Base-by-base conservation (phyloP, 1,140 invertebrate species). In the Eurosta solidaginis region DNA sequence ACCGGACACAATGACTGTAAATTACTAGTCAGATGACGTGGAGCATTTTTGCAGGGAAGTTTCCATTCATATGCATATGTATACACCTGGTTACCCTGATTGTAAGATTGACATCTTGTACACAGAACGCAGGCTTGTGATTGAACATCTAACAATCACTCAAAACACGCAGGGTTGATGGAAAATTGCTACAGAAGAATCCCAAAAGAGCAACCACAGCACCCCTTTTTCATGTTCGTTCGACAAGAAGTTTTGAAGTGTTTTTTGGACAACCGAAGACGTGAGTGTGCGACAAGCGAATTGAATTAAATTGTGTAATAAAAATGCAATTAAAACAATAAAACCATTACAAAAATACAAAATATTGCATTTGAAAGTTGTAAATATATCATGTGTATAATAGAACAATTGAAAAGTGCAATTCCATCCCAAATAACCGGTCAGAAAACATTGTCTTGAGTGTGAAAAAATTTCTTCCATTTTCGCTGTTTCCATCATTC, bases 201-300 rank as follows among this genome's bases (percentile, higher is more conserved):
- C 17, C 27, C 22, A 59, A 59, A 59, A 59, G 29, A 36, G 33
- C 5, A 36, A 20, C 6, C n/a, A 68, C 59, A 68, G 1, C 29
- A 68, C 6, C 12, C 59, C 59, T 40, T 20, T 40, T 68, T n/a
- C n/a, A n/a, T 20, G 12, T 22, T 68, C 59, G 59, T 68, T 33
- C n/a, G n/a, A n/a, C 59, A 68, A 68, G 29, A 68, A 68, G 29
- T 68, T 59, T 68, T 68, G 7, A 68, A 68, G 33, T 68, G 59
- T 20, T 68, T 63, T 68, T 40, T 68, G 59, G 59, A n/a, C 33
- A 68, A 20, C 59, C 59, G 59, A 68, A 33, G 36, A 20, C 59
- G 33, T 4, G 29, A 68, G 59, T 68, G n/a, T n/a, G 12, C 59
- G 40, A 40, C 25, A 29, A 68, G n/a, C 27, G 29, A 40, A 25